Evolutionary conservation across 35 echinoderm and acorn worm species (phyloP).

Genomic region (Hemicentrotus pulcherrimus): DNA sequence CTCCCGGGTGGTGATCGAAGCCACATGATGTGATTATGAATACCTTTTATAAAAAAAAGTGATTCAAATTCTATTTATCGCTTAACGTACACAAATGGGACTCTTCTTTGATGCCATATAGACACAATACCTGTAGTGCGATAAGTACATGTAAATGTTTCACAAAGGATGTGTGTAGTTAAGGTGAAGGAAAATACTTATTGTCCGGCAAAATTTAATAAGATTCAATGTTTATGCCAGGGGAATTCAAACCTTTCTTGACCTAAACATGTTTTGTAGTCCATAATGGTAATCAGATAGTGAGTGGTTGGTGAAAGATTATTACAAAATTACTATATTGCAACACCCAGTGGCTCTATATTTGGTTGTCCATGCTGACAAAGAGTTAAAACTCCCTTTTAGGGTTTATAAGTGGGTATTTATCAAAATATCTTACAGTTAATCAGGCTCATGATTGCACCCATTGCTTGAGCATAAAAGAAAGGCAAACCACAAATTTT

Average conservation of each 20-base stretch:
- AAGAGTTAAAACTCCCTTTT: background rate
- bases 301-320: background rate
- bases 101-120: no score
- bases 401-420: background rate
- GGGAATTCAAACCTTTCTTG: background rate
- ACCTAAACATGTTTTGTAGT: background rate
- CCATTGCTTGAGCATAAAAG: background rate
- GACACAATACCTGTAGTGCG: no score
- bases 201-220: background rate
- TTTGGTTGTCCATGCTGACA: background rate
- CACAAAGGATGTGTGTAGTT: background rate
- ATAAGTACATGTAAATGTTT: background rate
- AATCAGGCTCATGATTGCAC: background rate
- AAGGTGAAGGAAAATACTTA: background rate
- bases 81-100: no score
- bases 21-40: background rate
- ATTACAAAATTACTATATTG: background rate
- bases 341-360: background rate
- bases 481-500: background rate
- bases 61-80: no score
- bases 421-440: constrained; percentile 14
- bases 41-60: background rate
- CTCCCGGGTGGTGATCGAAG: background rate
- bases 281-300: background rate
- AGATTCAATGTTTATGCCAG: background rate